phyloP scores from a whole-genome alignment of 2,113 vertebrate genomes.

The Macaca fascicularis region T2T-MFA8v1.1 NC_088381.1:81721001-81721500 shows the following conservation, averaged over 20 bases:
- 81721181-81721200: not conserved
- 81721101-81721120: not conserved
- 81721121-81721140: not conserved
- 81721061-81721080: not conserved
- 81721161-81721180: too few species aligned
- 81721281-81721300: not conserved
- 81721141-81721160: not conserved
- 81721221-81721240: not conserved
- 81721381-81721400: not conserved
- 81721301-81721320: not conserved
- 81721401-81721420: not conserved
- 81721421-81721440: not conserved
- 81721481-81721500: not conserved
- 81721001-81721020: not conserved
- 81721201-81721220: too few species aligned
- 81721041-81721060: not conserved
- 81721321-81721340: not conserved
- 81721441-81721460: not conserved
- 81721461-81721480: not conserved
- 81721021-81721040: not conserved
- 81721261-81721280: not conserved
- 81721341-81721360: not conserved
- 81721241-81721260: not conserved
- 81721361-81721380: not conserved
- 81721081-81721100: not conserved